phyloP scores from a whole-genome alignment of 2,797 vertebrate species.

The Pangasius sanitwongsei region DNA sequence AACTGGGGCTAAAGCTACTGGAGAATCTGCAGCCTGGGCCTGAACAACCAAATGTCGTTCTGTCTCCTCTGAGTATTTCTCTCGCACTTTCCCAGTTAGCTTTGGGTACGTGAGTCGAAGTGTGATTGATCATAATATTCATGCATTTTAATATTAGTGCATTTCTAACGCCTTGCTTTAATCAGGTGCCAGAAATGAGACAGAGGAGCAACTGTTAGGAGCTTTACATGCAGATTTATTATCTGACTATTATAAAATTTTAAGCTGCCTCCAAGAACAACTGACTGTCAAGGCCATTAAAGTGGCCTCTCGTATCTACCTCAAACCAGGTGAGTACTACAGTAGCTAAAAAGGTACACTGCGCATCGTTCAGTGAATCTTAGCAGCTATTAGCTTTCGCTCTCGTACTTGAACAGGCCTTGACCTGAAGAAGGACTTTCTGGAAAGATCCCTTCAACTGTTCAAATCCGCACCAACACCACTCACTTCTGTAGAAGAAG shows the following conservation, averaged over 20 bases:
- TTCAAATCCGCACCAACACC: constrained; percentile 78
- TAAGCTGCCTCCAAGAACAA: constrained; percentile 72
- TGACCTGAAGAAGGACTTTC: constrained; percentile 81
- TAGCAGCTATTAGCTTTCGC: not conserved
- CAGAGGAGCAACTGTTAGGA: constrained; percentile 77
- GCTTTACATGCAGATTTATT: constrained; percentile 69
- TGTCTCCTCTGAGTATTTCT: constrained; percentile 87
- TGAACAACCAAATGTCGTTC: constrained; percentile 77
- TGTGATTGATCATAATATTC: not conserved
- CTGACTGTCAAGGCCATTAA: constrained; percentile 73
- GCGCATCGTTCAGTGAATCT: not conserved
- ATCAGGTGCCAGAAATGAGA: constrained; percentile 84
- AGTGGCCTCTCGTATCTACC: constrained; percentile 82
- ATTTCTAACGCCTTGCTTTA: constrained; percentile 28
- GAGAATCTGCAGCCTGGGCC: constrained; percentile 72
- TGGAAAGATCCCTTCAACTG: constrained; percentile 79
- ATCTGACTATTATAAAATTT: constrained; percentile 78
- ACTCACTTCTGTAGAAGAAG: constrained; percentile 75
- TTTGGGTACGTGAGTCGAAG: constrained; percentile 75
- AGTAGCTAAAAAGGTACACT: not conserved
- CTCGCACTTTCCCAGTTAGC: constrained; percentile 85
- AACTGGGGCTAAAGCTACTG: constrained; percentile 80
- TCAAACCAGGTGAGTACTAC: constrained; percentile 78
- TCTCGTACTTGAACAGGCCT: constrained; percentile 70
- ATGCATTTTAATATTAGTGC: not conserved